Evolutionary conservation across 2,797 vertebrate genomes (phyloP).

Genomic region (Ciconia nigra): DNA sequence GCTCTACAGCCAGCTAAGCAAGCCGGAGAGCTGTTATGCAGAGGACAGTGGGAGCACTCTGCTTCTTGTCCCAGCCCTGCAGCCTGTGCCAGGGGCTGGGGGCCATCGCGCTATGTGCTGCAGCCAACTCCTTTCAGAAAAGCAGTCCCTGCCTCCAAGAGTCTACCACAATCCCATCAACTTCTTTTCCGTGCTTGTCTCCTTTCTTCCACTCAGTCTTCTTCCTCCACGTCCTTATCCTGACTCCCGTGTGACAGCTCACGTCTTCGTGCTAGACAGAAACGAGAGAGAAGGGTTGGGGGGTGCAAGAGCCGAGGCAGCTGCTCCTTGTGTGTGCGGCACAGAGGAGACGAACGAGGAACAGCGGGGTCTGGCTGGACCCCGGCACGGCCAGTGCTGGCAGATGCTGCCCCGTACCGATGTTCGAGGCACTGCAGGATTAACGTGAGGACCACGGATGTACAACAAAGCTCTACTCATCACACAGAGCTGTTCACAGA

Average conservation of each 20-base stretch:
- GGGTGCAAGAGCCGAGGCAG: not conserved
- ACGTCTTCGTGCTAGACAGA: rapidly evolving
- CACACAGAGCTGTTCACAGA: not conserved
- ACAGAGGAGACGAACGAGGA: not conserved
- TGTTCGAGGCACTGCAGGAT: not conserved
- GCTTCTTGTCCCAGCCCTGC: not conserved
- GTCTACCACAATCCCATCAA: rapidly evolving
- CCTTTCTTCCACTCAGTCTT: not conserved
- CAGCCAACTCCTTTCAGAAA: not conserved
- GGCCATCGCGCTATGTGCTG: rapidly evolving
- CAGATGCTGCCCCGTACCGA: not conserved
- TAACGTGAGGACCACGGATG: rapidly evolving
- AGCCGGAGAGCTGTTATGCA: not conserved
- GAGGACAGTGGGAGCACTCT: not conserved
- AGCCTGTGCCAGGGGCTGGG: not conserved
- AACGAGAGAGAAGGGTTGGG: not conserved
- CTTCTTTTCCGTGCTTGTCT: not conserved
- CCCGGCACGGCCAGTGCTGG: rapidly evolving
- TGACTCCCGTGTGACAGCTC: not conserved
- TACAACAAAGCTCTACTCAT: too few species aligned
- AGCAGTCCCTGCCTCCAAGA: not conserved
- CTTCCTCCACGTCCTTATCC: not conserved
- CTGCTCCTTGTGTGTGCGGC: rapidly evolving
- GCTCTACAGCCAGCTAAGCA: not conserved
- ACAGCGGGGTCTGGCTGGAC: rapidly evolving